Evolutionary conservation across 2,797 vertebrate species (phyloP).

Genomic region (Clarias platycephalus): DNA sequence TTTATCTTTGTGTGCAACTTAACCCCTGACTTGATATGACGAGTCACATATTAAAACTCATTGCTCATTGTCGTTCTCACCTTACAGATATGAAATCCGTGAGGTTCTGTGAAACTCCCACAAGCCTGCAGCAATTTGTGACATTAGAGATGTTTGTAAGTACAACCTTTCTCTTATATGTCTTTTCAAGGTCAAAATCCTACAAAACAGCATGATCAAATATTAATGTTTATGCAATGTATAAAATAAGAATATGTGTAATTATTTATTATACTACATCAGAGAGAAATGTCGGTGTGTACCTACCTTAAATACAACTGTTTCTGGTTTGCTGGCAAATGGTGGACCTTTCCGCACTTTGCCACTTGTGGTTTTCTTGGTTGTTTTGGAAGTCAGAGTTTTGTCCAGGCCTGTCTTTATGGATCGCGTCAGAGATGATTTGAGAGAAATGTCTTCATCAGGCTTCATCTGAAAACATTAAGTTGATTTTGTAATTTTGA

Average conservation of each 20-base stretch:
- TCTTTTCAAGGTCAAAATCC: conserved; percentile 89
- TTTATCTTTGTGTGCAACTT: too few species aligned
- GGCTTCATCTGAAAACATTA: conserved; percentile 52
- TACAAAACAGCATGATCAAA: conserved; percentile 55
- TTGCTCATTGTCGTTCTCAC: conserved; percentile 65
- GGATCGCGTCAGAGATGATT: conserved; percentile 2
- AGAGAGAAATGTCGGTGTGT: background rate
- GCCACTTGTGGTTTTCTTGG: conserved; percentile 67
- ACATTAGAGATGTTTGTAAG: conserved; percentile 82
- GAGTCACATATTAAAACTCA: too few species aligned
- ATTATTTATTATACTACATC: background rate
- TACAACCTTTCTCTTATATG: conserved; percentile 83
- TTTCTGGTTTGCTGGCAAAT: conserved; percentile 86
- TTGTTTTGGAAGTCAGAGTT: conserved; percentile 43
- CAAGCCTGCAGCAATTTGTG: conserved; percentile 80
- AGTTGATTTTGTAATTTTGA: background rate
- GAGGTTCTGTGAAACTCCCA: conserved; percentile 77
- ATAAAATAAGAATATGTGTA: background rate
- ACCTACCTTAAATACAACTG: conserved; percentile 85
- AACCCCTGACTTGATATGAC: too few species aligned
- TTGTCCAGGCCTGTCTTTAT: conserved; percentile 42
- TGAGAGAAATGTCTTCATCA: conserved; percentile 42
- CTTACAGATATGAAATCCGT: conserved; percentile 77
- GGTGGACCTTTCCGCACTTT: conserved; percentile 70
- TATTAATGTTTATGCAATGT: background rate